These are phyloP conservation scores for Erpobdella octoculata DNA, from an alignment of 2,888 invertebrate species.

Conservation along the genomic window DNA sequence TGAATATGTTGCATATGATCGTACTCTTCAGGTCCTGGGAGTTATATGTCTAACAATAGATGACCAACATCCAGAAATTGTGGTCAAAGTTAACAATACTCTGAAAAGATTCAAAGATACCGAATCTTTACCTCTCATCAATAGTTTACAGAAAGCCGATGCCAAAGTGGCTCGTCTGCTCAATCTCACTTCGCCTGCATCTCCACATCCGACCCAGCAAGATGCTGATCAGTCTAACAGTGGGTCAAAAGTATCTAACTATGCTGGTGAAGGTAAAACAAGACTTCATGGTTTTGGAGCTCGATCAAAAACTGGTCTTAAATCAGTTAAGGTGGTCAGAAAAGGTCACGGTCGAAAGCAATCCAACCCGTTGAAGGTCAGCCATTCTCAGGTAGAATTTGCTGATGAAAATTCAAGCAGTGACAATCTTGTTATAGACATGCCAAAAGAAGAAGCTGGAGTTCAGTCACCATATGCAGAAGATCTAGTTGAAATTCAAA, in stretches of 20 bases:
- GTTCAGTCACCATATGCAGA: background rate
- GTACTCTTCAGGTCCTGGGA: background rate
- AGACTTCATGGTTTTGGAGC: too few relatives aligned
- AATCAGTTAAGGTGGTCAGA: background rate
- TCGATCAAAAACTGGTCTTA: background rate
- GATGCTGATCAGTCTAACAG: background rate
- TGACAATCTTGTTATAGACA: background rate
- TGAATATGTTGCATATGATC: background rate
- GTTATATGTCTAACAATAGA: conserved; percentile 12
- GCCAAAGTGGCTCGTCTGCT: background rate
- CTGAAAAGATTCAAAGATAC: conserved; percentile 36
- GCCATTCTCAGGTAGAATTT: conserved; percentile 32
- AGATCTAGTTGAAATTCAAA: background rate
- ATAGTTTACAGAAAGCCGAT: background rate
- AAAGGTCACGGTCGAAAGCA: conserved; percentile 35
- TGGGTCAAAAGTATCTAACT: background rate
- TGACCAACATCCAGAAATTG: background rate
- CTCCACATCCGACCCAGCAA: too few relatives aligned
- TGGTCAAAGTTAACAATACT: conserved; percentile 37
- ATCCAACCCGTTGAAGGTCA: conserved; percentile 35
- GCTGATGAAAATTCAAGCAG: conserved; percentile 6
- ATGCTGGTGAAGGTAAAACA: background rate
- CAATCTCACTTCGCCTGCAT: background rate
- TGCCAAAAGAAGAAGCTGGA: background rate
- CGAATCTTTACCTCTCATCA: background rate